Percentiles rank a stretch among this genome's conserved stretches.
Evolutionary conservation across 2,888 invertebrate genomes (phyloP).

Genomic region (Perdita meconis): DNA sequence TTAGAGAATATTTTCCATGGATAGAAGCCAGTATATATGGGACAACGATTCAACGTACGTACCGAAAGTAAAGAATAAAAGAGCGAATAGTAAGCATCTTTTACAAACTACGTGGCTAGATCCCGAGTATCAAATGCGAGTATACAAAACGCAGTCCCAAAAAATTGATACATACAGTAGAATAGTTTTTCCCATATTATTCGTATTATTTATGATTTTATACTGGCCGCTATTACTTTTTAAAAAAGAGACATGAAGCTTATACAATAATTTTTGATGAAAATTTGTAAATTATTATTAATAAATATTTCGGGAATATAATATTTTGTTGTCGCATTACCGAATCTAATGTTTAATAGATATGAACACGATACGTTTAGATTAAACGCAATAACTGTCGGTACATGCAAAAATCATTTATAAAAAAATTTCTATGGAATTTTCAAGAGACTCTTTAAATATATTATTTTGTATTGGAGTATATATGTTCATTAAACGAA

Average conservation of each 20-base stretch:
- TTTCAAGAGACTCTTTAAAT: too few species aligned
- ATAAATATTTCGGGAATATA: neutral
- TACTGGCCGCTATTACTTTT: slow-evolving; percentile 92
- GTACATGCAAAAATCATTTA: too few species aligned
- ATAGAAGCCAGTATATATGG: slow-evolving; percentile 87
- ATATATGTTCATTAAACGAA: too few species aligned
- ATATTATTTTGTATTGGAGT: too few species aligned
- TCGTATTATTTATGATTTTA: slow-evolving; percentile 90
- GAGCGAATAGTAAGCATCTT: slow-evolving; percentile 77
- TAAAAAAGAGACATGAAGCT: slow-evolving; percentile 84
- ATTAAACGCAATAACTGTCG: too few species aligned
- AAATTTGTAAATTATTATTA: slow-evolving; percentile 26
- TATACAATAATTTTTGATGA: neutral
- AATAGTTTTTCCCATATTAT: slow-evolving; percentile 91
- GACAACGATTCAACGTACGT: slow-evolving; percentile 74
- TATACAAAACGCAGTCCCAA: slow-evolving; percentile 90
- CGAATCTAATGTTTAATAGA: too few species aligned
- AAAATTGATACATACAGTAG: slow-evolving; percentile 92
- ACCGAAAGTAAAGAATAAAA: slow-evolving; percentile 72
- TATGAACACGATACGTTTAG: too few species aligned
- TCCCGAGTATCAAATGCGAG: slow-evolving; percentile 73
- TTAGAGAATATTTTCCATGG: slow-evolving; percentile 88
- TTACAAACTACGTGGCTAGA: slow-evolving; percentile 82
- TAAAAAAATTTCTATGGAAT: too few species aligned
- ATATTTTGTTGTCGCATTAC: neutral